Percentiles rank a stretch among this genome's conserved stretches.
These are phyloP conservation scores for Troides oblongomaculatus DNA, from an alignment of 2,888 invertebrate species.

Conservation along the genomic window DNA sequence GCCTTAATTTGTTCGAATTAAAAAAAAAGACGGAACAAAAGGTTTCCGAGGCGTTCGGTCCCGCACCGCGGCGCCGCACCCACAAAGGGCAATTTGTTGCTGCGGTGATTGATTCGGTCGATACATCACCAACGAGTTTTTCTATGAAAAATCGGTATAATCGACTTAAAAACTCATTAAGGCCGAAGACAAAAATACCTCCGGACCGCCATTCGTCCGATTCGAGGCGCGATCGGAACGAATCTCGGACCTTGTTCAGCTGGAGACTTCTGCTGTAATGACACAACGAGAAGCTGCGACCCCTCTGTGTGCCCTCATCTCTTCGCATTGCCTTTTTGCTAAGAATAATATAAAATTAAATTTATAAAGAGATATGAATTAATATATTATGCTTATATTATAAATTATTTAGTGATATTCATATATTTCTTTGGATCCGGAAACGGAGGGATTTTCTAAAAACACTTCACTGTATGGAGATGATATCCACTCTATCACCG, in stretches of 20 bases:
- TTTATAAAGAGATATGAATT: too few species aligned
- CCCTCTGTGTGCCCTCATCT: neutral
- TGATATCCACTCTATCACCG: too few species aligned
- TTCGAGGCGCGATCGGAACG: constrained; percentile 76
- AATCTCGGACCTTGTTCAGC: constrained; percentile 70
- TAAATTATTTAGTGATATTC: too few species aligned
- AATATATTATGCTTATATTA: too few species aligned
- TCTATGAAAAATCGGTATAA: constrained; percentile 80
- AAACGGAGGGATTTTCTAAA: too few species aligned
- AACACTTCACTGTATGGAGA: too few species aligned
- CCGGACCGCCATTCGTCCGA: constrained; percentile 70
- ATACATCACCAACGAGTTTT: constrained; percentile 80
- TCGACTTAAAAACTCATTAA: constrained; percentile 81
- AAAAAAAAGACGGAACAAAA: constrained; percentile 20
- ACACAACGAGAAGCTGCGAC: constrained; percentile 28
- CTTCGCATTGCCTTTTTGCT: too few species aligned
- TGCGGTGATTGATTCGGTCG: constrained; percentile 77
- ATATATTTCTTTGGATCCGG: too few species aligned
- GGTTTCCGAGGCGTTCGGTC: constrained; percentile 32
- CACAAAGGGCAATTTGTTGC: constrained; percentile 70
- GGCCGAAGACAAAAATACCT: constrained; percentile 76
- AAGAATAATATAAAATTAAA: too few species aligned
- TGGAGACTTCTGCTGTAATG: constrained; percentile 62
- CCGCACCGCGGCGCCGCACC: constrained; percentile 52
- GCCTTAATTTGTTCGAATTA: constrained; percentile 44